Evolutionary conservation across 1,140 invertebrate genomes (phyloP).

Genomic region (Tigriopus japonicus): DNA sequence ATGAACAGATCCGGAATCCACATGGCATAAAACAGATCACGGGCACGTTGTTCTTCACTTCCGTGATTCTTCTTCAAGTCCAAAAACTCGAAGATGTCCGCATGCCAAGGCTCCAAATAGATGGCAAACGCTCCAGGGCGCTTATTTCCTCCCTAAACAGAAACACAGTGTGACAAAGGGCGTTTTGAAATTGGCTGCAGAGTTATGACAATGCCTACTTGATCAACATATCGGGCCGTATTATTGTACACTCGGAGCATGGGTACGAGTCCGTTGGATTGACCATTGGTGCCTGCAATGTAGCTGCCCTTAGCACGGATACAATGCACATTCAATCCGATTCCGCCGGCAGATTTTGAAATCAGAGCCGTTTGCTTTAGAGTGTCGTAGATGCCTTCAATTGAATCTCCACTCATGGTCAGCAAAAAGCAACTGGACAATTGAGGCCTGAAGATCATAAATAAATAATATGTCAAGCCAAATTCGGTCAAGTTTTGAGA

Average conservation of each 20-base stretch:
- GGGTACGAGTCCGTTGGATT: conserved; percentile 90
- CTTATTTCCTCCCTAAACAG: conserved; percentile 69
- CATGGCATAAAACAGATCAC: conserved; percentile 92
- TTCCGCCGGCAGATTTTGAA: conserved; percentile 91
- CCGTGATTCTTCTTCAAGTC: conserved; percentile 87
- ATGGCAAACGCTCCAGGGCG: conserved; percentile 97
- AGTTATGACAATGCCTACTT: conserved; percentile 25
- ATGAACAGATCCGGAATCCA: conserved; percentile 99
- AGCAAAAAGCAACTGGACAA: conserved; percentile 68
- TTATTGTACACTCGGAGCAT: conserved; percentile 94
- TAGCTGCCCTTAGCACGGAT: conserved; percentile 78
- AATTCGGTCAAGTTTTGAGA: conserved; percentile 55
- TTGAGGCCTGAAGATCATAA: too few relatives aligned
- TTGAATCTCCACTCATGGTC: conserved; percentile 87
- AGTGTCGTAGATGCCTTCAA: conserved; percentile 94
- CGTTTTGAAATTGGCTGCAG: too few relatives aligned
- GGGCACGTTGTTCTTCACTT: conserved; percentile 73
- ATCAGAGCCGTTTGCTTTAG: conserved; percentile 86
- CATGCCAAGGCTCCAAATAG: conserved; percentile 97
- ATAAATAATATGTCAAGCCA: conserved; percentile 4
- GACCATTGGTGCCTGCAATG: conserved; percentile 85
- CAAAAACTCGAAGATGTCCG: conserved; percentile 88
- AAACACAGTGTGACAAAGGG: not conserved
- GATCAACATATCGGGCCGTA: conserved; percentile 78
- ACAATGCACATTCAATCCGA: conserved; percentile 89